phyloP scores from a whole-genome alignment of 53 echinoderm and acorn worm genomes.

The Luidia sarsii region DNA sequence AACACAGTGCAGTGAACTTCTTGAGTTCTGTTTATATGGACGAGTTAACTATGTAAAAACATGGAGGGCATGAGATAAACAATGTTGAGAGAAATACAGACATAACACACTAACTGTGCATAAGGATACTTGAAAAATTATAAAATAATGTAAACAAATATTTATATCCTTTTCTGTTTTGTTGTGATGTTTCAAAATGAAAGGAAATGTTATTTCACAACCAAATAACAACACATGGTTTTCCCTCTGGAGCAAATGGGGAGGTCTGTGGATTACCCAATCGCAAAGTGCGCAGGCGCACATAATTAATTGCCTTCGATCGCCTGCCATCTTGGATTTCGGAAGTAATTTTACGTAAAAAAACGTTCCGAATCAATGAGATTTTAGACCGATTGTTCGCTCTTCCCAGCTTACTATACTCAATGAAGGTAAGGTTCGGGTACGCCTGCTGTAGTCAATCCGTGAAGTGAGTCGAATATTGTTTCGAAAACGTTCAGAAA shows the following conservation, averaged over 20 bases:
- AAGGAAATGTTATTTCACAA: no score
- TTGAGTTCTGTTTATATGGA: no score
- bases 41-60: no score
- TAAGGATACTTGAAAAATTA: no score
- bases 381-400: conserved; percentile 14
- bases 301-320: conserved; percentile 30
- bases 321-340: conserved; percentile 85
- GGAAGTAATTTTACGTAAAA: conserved; percentile 10
- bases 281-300: conserved; percentile 53
- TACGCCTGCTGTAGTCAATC: background rate
- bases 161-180: no score
- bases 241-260: conserved; percentile 26
- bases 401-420: background rate
- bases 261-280: conserved; percentile 42
- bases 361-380: conserved; percentile 18
- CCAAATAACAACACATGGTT: background rate
- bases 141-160: no score
- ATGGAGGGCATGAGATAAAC: no score
- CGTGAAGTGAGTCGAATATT: background rate
- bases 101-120: no score
- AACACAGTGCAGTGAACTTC: no score
- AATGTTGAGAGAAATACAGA: no score
- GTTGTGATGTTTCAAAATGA: no score
- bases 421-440: conserved; percentile 57
- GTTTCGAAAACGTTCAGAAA: background rate